A percentile compares a stretch with the other conserved stretches of the same genome.
phyloP scores from a whole-genome alignment of 2,797 vertebrate species.

The Apodemus agrarius region DNA sequence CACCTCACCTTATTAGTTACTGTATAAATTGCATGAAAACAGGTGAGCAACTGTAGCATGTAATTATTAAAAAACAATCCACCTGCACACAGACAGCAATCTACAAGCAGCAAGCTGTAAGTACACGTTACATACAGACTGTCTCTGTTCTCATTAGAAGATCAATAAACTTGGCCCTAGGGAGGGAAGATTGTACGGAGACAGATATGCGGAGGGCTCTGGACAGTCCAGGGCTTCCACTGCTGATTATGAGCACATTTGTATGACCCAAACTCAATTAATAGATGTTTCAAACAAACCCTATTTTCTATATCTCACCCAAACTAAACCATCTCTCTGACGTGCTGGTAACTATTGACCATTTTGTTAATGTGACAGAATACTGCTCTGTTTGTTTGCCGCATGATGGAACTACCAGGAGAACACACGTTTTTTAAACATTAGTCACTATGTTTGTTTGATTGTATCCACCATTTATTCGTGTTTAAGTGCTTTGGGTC shows the following conservation, averaged over 20 bases:
- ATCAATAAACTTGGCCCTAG: constrained; percentile 64
- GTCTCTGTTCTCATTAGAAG: constrained; percentile 57
- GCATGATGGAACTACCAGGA: neutral
- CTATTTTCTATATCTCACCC: neutral
- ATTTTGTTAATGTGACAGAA: neutral
- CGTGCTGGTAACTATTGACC: constrained; percentile 36
- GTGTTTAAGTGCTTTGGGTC: neutral
- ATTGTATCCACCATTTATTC: neutral
- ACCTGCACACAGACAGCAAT: too few relatives aligned
- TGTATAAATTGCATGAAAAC: constrained; percentile 69
- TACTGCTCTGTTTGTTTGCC: neutral
- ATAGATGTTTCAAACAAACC: neutral
- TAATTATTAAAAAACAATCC: too few relatives aligned
- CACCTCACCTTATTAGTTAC: constrained; percentile 48
- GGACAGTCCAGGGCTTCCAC: constrained; percentile 24
- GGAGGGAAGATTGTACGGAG: constrained; percentile 68
- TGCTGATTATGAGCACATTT: neutral
- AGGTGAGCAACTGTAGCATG: neutral
- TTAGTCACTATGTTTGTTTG: neutral
- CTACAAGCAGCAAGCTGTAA: neutral
- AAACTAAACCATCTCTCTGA: neutral
- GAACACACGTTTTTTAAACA: constrained; percentile 14
- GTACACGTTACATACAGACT: constrained; percentile 55
- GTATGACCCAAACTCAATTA: neutral
- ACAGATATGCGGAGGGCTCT: neutral